Evolutionary conservation across 2,888 invertebrate genomes (phyloP), one percentile per base, ranked within the genome.

Genomic region (Megalurothrips usitatus): DNA sequence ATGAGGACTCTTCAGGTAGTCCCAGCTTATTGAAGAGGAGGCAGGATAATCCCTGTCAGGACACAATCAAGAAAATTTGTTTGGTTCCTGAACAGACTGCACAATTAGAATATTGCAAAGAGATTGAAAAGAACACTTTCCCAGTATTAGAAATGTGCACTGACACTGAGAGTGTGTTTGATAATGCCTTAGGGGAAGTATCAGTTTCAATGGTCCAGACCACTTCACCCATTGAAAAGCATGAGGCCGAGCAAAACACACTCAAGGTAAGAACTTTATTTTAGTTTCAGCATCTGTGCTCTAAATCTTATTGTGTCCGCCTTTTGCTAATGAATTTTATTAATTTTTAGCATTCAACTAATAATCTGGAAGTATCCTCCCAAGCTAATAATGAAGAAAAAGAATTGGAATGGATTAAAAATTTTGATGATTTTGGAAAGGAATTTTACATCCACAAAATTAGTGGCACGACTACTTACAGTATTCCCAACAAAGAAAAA

Each of bases 401-500:
- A 83, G 81, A 48, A 2, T 43, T 43, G 34, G 34, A 43, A 81
- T 75, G 68, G 68, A 23, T 75, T 23, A 82, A 84, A 82, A 84
- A 83, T 78, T n/a, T 82, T 14, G 85, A 86, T 81, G 82, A 83
- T 19, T 82, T 83, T 80, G 86, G 86, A 9, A 85, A 83, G 52
- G 82, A 79, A 63, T 84, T 85, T 82, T 87, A 85, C 83, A 81
- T 87, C 6, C 85, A 87, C 81, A 83, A 83, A 80, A 83, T 83
- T 82, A 86, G 85, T 83, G 87, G 86, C n/a, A 85, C 85, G 83
- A 86, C 86, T 8, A 83, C 84, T 19, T 85, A 84, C 81, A 81
- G 83, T 63, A 82, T 84, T 63, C 84, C 85, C 47, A 82, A 83
- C 48, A 82, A 83, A 17, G 82, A 84, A 58, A 81, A 82, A 0